Conservation (phyloP, 2,113 vertebrate species). For the Thamnophis sirtalis region DNA sequence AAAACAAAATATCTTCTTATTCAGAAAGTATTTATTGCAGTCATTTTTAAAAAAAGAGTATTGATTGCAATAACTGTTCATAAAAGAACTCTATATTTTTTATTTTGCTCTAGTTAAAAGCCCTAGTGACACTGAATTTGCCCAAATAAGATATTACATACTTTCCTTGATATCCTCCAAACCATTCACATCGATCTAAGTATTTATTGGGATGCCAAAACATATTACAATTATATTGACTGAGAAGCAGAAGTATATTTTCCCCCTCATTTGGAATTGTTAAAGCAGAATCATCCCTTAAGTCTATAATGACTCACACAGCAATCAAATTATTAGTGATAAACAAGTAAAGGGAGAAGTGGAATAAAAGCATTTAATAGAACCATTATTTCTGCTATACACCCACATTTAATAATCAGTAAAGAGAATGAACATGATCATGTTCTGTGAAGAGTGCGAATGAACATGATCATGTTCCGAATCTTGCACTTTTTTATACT, state of each 20-base stretch:
- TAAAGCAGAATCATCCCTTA: slow-evolving; percentile 17
- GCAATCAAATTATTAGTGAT: neutral
- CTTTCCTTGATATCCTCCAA: neutral
- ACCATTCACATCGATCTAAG: slow-evolving; percentile 23
- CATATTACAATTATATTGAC: slow-evolving; percentile 7
- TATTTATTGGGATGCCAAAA: slow-evolving; percentile 14
- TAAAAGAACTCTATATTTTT: neutral
- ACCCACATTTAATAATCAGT: slow-evolving; percentile 34
- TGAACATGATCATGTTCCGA: slow-evolving; percentile 32
- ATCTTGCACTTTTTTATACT: slow-evolving; percentile 9
- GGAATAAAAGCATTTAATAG: neutral
- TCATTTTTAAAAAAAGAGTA: neutral
- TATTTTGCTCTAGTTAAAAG: neutral
- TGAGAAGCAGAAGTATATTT: neutral
- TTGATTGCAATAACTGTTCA: neutral
- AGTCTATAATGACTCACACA: neutral
- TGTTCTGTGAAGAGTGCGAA: slow-evolving; percentile 37
- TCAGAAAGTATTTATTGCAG: neutral
- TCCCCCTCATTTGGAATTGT: neutral
- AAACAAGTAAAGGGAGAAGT: neutral
- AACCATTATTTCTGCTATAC: slow-evolving; percentile 6
- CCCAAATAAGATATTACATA: neutral
- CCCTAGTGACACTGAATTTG: neutral
- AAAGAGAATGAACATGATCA: slow-evolving; percentile 27
- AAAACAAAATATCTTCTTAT: neutral